phyloP scores from a whole-genome alignment of 2,113 vertebrate genomes.

The Bubalus kerabau region DNA sequence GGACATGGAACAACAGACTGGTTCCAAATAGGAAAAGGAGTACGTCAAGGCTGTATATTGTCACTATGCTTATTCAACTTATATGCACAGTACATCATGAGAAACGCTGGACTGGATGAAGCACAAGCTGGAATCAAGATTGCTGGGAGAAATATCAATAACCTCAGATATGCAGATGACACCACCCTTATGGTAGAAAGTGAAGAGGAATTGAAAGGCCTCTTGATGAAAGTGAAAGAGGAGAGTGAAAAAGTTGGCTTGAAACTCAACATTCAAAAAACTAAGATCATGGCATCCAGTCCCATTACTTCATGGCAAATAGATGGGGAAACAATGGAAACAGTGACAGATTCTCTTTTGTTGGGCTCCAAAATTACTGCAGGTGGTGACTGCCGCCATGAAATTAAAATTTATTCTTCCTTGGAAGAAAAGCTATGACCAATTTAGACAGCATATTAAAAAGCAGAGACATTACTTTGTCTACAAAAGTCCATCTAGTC shows the following conservation, averaged over 20 bases:
- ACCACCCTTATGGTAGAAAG: neutral
- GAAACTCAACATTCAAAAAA: neutral
- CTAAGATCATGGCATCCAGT: neutral
- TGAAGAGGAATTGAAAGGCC: too few relatives aligned
- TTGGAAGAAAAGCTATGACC: neutral
- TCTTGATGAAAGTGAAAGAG: neutral
- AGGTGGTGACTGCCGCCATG: neutral
- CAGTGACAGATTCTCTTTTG: neutral
- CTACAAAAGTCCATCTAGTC: neutral
- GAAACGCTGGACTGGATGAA: neutral
- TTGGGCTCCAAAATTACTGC: neutral
- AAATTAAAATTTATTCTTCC: neutral
- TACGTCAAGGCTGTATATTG: neutral
- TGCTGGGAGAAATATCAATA: neutral
- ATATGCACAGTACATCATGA: neutral
- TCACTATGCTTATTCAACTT: neutral
- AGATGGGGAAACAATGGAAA: neutral
- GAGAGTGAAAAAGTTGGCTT: neutral
- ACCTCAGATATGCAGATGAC: neutral
- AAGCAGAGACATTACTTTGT: neutral
- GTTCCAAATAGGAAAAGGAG: neutral
- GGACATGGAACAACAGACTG: neutral
- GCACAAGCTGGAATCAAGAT: neutral
- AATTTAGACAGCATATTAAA: neutral
- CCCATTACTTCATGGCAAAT: neutral